Evolutionary conservation across 2,888 invertebrate species (phyloP).

Genomic region (Parapristionchus giblindavisi): DNA sequence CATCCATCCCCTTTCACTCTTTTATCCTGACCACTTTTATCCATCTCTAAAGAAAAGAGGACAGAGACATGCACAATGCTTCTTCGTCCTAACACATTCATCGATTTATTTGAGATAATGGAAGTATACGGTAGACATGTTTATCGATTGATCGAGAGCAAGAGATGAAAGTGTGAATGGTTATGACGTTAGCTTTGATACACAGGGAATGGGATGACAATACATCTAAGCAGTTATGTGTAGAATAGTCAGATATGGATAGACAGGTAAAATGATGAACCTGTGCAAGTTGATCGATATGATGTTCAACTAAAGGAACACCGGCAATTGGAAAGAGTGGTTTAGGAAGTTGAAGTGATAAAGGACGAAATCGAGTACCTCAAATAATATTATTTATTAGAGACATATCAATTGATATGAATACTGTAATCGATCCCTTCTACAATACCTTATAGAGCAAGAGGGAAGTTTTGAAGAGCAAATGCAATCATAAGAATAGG

Average conservation of each 20-base stretch:
- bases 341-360: conserved; percentile 95
- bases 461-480: conserved; percentile 54
- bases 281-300: conserved; percentile 86
- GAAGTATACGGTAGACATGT: conserved; percentile 20
- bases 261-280: conserved; percentile 42
- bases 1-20: conserved; percentile 20
- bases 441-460: conserved; percentile 39
- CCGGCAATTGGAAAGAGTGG: conserved; percentile 97
- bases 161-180: not conserved
- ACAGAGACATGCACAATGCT: conserved; percentile 20
- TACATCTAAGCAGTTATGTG: too few relatives aligned
- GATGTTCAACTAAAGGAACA: conserved; percentile 92
- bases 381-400: conserved; percentile 59
- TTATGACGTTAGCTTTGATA: too few relatives aligned
- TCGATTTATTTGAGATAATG: not conserved
- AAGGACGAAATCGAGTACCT: conserved; percentile 95
- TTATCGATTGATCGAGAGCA: conserved; percentile 26
- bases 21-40: conserved; percentile 30
- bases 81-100: not conserved
- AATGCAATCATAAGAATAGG: conserved; percentile 62
- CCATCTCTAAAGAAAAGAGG: conserved; percentile 7
- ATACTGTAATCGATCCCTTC: not conserved
- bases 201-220: conserved; percentile 5
- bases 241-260: too few relatives aligned
- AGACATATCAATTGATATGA: not conserved